These are phyloP conservation scores for Eustalomyia histrio DNA, from an alignment of 2,888 invertebrate genomes.

Conservation along the genomic window DNA sequence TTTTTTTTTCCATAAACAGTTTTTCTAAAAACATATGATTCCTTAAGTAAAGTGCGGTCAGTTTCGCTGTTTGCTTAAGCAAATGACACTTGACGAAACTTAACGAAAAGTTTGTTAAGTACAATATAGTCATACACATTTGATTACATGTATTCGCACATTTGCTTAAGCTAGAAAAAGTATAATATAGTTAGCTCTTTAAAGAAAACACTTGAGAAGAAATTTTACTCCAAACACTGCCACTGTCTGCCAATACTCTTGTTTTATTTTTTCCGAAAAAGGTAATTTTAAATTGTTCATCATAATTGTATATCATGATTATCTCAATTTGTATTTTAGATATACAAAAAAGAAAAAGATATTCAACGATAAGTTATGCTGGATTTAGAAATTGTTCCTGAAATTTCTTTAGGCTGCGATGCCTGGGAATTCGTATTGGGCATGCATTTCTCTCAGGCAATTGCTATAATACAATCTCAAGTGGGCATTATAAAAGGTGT, in stretches of 20 bases:
- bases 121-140: too few relatives aligned
- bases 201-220: conserved; percentile 38
- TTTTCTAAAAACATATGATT: too few relatives aligned
- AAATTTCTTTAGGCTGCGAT: conserved; percentile 96
- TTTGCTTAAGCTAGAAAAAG: too few relatives aligned
- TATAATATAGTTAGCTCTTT: too few relatives aligned
- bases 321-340: conserved; percentile 23
- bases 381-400: conserved; percentile 97
- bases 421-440: conserved; percentile 97
- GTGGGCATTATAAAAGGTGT: conserved; percentile 96
- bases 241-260: conserved; percentile 51
- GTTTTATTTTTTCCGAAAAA: conserved; percentile 30
- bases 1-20: too few relatives aligned
- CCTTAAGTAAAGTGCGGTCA: too few relatives aligned
- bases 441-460: conserved; percentile 99
- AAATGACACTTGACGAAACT: too few relatives aligned
- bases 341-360: neutral
- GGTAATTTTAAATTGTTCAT: conserved; percentile 37
- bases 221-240: conserved; percentile 54
- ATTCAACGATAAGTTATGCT: conserved; percentile 83
- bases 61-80: too few relatives aligned
- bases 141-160: too few relatives aligned
- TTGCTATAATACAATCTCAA: conserved; percentile 97
- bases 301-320: neutral
- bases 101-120: too few relatives aligned